Base-by-base conservation (phyloP, 2,113 vertebrate species). In the Sialia sialis region DNA sequence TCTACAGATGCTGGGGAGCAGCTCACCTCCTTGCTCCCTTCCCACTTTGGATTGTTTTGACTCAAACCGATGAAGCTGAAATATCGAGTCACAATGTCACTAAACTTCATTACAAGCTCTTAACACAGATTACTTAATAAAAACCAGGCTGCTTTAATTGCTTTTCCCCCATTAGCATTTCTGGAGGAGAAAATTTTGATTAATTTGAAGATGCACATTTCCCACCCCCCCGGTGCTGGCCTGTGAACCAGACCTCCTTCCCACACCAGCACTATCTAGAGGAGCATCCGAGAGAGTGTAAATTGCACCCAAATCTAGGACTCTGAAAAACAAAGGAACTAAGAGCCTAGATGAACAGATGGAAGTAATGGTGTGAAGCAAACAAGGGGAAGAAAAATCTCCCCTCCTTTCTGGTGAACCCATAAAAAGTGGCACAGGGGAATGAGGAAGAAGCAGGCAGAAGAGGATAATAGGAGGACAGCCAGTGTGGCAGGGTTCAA, bases 341-440 rank as follows among this genome's bases (percentile, higher is more conserved):
- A 32, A 81, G 67, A 84, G 75, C 93, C 95, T 96, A 90, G 95
- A 97, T 96, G 98, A 98, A 98, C 98, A 98, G 98, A 98, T 98
- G 98, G 98, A 97, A 98, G 98, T 98, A 98, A 98, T 98, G 98
- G 98, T 98, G 98, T 98, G 98, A 98, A 98, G 98, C 98, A 98
- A 98, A 98, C 98, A 98, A 98, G 98, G 98, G 83, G 39, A 95
- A 93, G 91, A 91, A 95, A 89, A 89, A 94, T 92, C 86, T 98
- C 97, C 97, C 98, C 97, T 98, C 94, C 95, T 97, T 97, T 94
- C 97, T 97, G 98, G 96, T 81, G 64, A 97, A 96, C 96, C 97
- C 97, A 97, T 97, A 97, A 97, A 97, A 97, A 98, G 96, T 89
- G 59, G 84, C 93, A 96, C 95, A 96, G 95, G 97, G 96, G 96